These are phyloP conservation scores for Solea senegalensis DNA, from an alignment of 2,113 vertebrate genomes.

Conservation along the genomic window DNA sequence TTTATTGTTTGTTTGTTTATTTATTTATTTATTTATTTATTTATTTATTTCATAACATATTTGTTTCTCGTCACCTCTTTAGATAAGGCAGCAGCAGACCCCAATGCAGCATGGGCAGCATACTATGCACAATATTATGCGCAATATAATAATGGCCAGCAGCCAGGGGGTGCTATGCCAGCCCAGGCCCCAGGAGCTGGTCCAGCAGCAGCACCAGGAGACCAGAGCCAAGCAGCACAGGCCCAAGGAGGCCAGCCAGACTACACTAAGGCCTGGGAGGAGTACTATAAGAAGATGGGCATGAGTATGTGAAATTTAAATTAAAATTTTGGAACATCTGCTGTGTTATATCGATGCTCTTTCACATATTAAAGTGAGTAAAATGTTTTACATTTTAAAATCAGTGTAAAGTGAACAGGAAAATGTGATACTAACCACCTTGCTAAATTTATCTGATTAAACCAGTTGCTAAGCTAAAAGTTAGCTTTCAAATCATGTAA, in stretches of 20 bases:
- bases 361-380: too few species aligned
- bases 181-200: conserved; percentile 82
- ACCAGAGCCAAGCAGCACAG: conserved; percentile 82
- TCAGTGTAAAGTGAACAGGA: too few species aligned
- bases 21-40: background rate
- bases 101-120: conserved; percentile 92
- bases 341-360: too few species aligned
- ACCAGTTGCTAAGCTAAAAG: too few species aligned
- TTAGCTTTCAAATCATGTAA: too few species aligned
- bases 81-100: conserved; percentile 89
- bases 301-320: conserved; percentile 61
- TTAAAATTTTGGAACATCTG: too few species aligned
- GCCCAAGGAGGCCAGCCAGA: conserved; percentile 86
- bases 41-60: background rate
- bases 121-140: conserved; percentile 92
- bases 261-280: conserved; percentile 95
- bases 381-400: too few species aligned
- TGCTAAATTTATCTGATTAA: too few species aligned
- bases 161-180: conserved; percentile 84
- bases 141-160: conserved; percentile 77
- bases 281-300: conserved; percentile 95
- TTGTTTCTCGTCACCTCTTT: background rate
- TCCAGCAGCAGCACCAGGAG: conserved; percentile 82
- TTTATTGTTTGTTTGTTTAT: background rate
- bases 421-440: too few species aligned